Conservation (phyloP, 2,113 vertebrate genomes). For the Bungarus multicinctus region DNA sequence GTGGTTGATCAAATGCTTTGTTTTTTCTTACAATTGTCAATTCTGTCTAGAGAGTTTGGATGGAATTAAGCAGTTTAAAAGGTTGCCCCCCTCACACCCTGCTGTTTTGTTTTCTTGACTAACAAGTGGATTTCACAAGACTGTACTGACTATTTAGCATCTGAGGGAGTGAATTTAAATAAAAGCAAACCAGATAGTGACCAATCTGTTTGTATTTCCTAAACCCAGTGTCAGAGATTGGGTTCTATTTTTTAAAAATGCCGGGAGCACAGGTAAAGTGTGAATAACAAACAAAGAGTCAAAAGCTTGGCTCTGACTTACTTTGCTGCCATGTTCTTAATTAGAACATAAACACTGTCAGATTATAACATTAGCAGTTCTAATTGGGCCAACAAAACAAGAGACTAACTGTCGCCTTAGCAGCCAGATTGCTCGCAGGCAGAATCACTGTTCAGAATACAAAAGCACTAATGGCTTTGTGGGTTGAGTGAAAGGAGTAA, state of each 20-base stretch:
- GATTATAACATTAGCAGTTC: conserved; percentile 64
- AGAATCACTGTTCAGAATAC: conserved; percentile 54
- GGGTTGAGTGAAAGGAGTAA: conserved; percentile 28
- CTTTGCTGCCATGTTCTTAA: conserved; percentile 62
- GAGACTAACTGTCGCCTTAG: conserved; percentile 65
- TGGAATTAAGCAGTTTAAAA: conserved; percentile 56
- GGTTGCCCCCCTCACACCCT: conserved; percentile 44
- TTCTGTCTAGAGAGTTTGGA: conserved; percentile 36
- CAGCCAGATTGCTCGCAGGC: conserved; percentile 53
- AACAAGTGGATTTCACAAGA: conserved; percentile 49
- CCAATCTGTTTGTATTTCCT: conserved; percentile 55
- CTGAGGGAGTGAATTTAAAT: conserved; percentile 37
- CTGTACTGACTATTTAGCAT: conserved; percentile 27
- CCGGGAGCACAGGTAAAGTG: conserved; percentile 8
- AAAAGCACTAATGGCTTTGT: conserved; percentile 59
- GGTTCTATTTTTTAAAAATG: conserved; percentile 12
- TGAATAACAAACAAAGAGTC: conserved; percentile 39
- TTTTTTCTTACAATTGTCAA: not conserved
- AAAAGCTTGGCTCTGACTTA: conserved; percentile 46
- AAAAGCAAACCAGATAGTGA: conserved; percentile 48
- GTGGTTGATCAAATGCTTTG: not conserved
- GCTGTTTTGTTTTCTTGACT: conserved; percentile 57
- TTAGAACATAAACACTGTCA: conserved; percentile 65
- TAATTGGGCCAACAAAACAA: conserved; percentile 66
- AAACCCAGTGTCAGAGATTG: conserved; percentile 15